Evolutionary conservation across 2,888 invertebrate species (phyloP).

Genomic region (Ophioninae sp.): DNA sequence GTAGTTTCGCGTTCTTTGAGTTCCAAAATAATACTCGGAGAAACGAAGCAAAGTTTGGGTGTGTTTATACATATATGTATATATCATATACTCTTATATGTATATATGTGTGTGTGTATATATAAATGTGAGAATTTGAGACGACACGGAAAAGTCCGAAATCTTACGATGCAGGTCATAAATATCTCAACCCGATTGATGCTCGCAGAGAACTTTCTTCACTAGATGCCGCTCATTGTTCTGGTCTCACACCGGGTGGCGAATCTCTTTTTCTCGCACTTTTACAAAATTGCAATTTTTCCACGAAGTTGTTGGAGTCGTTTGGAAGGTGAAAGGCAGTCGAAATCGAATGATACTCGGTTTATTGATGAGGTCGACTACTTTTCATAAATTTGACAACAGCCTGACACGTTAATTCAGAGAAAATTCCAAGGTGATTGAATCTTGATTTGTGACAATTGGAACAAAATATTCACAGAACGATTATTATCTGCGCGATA

Average conservation of each 20-base stretch:
- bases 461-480: background rate
- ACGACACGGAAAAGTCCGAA: conserved; percentile 63
- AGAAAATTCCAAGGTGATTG: background rate
- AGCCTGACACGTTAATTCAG: background rate
- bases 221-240: conserved; percentile 50
- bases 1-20: conserved; percentile 6
- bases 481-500: too few relatives aligned
- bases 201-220: conserved; percentile 22
- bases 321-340: background rate
- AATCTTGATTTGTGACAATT: background rate
- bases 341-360: background rate
- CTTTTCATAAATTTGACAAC: background rate
- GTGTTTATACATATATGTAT: background rate
- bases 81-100: background rate
- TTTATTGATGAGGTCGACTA: background rate
- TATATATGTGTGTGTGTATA: background rate
- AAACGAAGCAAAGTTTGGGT: background rate
- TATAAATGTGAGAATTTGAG: conserved; percentile 50
- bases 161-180: conserved; percentile 67
- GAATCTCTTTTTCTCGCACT: conserved; percentile 35
- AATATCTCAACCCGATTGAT: conserved; percentile 66
- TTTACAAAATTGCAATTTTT: conserved; percentile 45
- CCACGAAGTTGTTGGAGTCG: background rate
- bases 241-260: conserved; percentile 51
- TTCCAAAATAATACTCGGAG: background rate